Base-by-base conservation (phyloP, 2,797 vertebrate genomes). In the Coilia nasus region DNA sequence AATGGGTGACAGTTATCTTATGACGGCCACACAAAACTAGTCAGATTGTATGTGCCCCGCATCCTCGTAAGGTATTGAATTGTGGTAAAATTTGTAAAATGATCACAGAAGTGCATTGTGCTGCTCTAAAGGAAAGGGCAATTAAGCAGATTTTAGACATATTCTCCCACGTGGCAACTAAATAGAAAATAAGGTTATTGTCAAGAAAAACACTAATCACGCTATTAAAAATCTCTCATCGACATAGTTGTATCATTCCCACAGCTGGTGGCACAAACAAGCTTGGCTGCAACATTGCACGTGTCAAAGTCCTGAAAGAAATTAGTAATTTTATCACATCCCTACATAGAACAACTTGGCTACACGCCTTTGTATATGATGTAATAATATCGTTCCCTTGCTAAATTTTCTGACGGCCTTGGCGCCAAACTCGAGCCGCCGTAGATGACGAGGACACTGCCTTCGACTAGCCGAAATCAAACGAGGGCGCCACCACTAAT, bases 341-440 rank as follows among this genome's bases (percentile, higher is more conserved):
- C 17, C 71, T 41, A 25, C 60, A 64, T 12, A 12, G n/a, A 64
- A 25, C 7, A 23, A 25, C 60, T 64, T 25, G 6, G 60, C 10
- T 64, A 11, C 9, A 64, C 23, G 60, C 60, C n/a, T 64, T 23
- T 59, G 23, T 31, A 35, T 15, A 78, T 78, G 35, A 19, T 78
- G 31, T 44, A 35, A 21, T 41, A 44, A 78, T 41, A 6, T 78
- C 31, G 31, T 78, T 78, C 31, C 71, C 35, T 44, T 41, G 17
- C 9, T 10, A 83, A 87, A 87, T 84, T 84, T 86, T 67, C 84
- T 47, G 81, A 67, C 87, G 90, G 89, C 89, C 89, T 85, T 95
- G 94, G 95, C 95, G 95, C 94, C 94, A 96, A 96, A 94, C 93
- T 84, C 90, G 54, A 85, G 89, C 88, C 90, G 86, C 87, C 86